Percentiles rank a stretch among this genome's conserved stretches.
These are phyloP conservation scores for Brachionus angularis DNA, from an alignment of 1,140 invertebrate species.

Conservation along the genomic window DNA sequence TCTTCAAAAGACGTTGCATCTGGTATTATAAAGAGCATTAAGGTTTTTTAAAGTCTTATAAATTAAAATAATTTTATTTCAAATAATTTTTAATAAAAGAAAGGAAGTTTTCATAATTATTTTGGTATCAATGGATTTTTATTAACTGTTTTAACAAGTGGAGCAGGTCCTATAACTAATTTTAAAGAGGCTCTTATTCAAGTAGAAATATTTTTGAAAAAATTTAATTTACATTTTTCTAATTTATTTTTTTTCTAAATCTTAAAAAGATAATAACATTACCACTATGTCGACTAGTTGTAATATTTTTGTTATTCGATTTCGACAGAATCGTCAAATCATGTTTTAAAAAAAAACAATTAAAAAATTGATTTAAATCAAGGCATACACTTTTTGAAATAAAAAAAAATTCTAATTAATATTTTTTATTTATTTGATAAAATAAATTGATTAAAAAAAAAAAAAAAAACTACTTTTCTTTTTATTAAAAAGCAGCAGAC, in stretches of 20 bases:
- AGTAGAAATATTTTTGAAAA: background rate
- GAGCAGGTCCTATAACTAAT: constrained; percentile 15
- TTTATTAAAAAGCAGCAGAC: too few species aligned
- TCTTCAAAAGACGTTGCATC: constrained; percentile 74
- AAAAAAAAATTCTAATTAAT: too few species aligned
- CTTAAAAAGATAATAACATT: constrained; percentile 2
- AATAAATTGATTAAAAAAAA: too few species aligned
- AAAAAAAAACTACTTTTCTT: too few species aligned
- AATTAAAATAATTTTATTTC: too few species aligned
- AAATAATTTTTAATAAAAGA: background rate
- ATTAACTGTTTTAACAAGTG: background rate
- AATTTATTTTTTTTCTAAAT: background rate
- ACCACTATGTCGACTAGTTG: constrained; percentile 10
- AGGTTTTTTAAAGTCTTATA: background rate
- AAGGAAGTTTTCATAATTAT: constrained; percentile 26
- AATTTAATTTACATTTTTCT: background rate
- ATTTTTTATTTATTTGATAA: too few species aligned
- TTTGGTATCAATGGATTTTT: constrained; percentile 44
- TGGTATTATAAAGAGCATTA: constrained; percentile 62
- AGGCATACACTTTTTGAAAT: too few species aligned
- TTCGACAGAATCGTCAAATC: constrained; percentile 21
- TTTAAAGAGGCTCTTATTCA: background rate
- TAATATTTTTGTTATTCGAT: constrained; percentile 14
- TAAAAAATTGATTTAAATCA: background rate
- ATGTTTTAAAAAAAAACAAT: constrained; percentile 12